phyloP scores from a whole-genome alignment of 2,797 vertebrate species.

The Agapornis canus region DNA sequence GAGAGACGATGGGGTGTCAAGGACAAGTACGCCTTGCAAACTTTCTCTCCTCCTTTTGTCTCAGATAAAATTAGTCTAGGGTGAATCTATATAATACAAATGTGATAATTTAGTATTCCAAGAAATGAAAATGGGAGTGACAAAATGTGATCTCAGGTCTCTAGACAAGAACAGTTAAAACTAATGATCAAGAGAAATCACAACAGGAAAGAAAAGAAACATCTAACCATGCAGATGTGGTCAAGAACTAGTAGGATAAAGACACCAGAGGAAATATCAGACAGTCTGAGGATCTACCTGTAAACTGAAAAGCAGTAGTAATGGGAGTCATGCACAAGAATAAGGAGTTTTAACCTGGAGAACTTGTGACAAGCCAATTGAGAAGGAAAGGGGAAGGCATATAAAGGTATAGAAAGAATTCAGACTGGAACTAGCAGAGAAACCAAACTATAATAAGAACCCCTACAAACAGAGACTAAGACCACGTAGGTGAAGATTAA shows the following conservation, averaged over 20 bases:
- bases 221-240: not conserved
- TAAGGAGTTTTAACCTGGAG: not conserved
- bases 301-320: not conserved
- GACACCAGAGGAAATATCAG: not conserved
- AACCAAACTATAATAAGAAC: not conserved
- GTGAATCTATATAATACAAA: not conserved
- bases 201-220: not conserved
- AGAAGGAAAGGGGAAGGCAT: not conserved
- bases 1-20: not conserved
- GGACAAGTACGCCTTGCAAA: not conserved
- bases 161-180: not conserved
- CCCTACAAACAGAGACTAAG: not conserved
- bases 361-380: not conserved
- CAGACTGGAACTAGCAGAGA: not conserved
- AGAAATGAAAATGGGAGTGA: not conserved
- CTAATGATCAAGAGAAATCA: not conserved
- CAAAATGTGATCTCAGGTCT: not conserved
- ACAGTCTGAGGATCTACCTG: not conserved
- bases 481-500: not conserved
- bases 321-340: not conserved
- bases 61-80: not conserved
- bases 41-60: not conserved
- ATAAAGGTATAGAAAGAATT: not conserved
- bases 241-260: not conserved
- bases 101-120: not conserved